Percentiles rank a stretch among this genome's conserved stretches.
phyloP scores from a whole-genome alignment of 2,888 invertebrate genomes.

The Thysanoteuthis rhombus region DNA sequence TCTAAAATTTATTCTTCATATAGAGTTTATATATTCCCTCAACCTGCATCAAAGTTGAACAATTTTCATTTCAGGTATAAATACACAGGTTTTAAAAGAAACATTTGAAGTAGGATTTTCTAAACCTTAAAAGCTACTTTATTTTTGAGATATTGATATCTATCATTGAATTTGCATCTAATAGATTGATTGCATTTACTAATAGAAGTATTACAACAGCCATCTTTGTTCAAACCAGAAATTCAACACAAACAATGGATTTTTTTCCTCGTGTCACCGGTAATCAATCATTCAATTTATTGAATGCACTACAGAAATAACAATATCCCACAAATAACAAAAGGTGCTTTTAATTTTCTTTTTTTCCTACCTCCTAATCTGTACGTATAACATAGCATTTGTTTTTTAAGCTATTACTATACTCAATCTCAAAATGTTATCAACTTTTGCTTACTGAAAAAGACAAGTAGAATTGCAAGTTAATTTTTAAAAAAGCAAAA shows the following conservation, averaged over 20 bases:
- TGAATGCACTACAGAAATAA: neutral
- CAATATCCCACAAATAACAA: neutral
- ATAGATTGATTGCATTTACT: neutral
- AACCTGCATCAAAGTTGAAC: neutral
- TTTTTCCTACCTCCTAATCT: neutral
- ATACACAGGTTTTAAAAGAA: neutral
- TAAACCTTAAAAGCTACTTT: neutral
- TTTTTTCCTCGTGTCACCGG: neutral
- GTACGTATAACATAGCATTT: neutral
- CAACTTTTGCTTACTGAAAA: no score
- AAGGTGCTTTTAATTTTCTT: neutral
- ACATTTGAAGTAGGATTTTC: neutral
- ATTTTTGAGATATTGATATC: neutral
- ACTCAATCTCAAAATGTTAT: no score
- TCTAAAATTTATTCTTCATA: neutral
- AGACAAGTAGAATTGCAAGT: no score
- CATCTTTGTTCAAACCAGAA: neutral
- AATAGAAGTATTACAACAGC: neutral
- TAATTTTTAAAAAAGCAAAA: no score
- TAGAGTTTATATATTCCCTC: neutral
- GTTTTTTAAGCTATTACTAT: no score
- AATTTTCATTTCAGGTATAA: no score
- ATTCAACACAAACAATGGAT: conserved; percentile 12
- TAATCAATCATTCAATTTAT: neutral
- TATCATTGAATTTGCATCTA: neutral